phyloP scores from a whole-genome alignment of 1,140 invertebrate genomes.

The Neodiprion pinetum region DNA sequence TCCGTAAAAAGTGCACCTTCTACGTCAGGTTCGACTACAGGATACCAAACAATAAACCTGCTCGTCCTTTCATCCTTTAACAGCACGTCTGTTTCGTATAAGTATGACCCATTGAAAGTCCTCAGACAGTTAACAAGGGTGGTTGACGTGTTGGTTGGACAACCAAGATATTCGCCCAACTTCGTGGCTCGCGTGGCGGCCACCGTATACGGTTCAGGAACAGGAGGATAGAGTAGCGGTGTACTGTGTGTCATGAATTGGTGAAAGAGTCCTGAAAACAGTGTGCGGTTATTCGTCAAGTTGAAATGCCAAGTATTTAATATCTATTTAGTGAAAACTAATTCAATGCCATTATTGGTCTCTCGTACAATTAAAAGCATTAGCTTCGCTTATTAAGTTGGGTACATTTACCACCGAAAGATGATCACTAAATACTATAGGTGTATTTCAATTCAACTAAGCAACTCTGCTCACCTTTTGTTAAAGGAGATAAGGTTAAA shows the following conservation, averaged over 20 bases:
- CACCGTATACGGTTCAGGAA: not conserved
- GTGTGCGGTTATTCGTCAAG: not conserved
- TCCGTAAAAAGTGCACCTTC: not conserved
- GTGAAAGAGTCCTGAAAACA: not conserved
- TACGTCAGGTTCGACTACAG: not conserved
- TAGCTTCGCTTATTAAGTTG: no score
- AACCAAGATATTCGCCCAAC: not conserved
- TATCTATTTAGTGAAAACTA: not conserved
- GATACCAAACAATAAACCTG: not conserved
- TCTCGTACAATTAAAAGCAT: no score
- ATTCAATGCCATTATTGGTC: not conserved
- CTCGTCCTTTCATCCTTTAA: not conserved
- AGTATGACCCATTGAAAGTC: not conserved
- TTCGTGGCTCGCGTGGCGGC: not conserved
- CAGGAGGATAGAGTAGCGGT: not conserved
- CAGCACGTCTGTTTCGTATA: not conserved
- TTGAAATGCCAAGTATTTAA: no score
- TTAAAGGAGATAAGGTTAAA: slow-evolving; percentile 56
- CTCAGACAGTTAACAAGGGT: not conserved
- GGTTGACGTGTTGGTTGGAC: not conserved
- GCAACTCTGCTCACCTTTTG: slow-evolving; percentile 11
- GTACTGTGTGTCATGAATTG: not conserved
- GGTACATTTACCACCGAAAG: no score
- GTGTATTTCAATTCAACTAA: no score
- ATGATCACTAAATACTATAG: no score